Evolutionary conservation across 2,113 vertebrate genomes (phyloP).

Genomic region (Phoenicopterus ruber): DNA sequence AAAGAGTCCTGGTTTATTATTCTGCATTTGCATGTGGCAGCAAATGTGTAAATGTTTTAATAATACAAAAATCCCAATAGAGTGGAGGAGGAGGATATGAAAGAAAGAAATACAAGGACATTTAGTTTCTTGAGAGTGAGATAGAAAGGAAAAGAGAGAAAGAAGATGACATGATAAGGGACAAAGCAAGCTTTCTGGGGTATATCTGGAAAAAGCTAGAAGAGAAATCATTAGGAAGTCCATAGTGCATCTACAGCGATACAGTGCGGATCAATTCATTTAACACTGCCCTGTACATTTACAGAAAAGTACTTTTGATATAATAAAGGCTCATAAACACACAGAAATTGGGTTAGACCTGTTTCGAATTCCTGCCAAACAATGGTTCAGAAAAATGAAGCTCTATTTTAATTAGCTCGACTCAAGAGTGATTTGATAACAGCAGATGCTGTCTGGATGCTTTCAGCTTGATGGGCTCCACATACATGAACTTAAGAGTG

Average conservation of each 20-base stretch:
- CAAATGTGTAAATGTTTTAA: slow-evolving; percentile 58
- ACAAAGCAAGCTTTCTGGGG: slow-evolving; percentile 60
- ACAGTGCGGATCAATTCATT: slow-evolving; percentile 97
- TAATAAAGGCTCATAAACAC: slow-evolving; percentile 98
- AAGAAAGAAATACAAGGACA: slow-evolving; percentile 52
- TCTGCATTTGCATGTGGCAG: slow-evolving; percentile 51
- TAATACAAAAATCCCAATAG: slow-evolving; percentile 62
- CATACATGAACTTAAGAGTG: slow-evolving; percentile 83
- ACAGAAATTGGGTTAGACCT: slow-evolving; percentile 93
- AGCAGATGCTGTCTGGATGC: slow-evolving; percentile 85
- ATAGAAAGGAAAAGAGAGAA: slow-evolving; percentile 22
- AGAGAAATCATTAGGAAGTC: slow-evolving; percentile 87
- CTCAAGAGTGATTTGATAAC: slow-evolving; percentile 90
- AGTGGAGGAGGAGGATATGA: slow-evolving; percentile 30
- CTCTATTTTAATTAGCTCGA: slow-evolving; percentile 98
- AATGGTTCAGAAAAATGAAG: slow-evolving; percentile 94
- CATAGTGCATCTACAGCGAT: slow-evolving; percentile 77
- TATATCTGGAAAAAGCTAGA: slow-evolving; percentile 66
- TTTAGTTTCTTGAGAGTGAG: slow-evolving; percentile 47
- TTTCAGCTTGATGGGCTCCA: slow-evolving; percentile 85
- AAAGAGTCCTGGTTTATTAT: slow-evolving; percentile 31
- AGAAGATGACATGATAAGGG: slow-evolving; percentile 32
- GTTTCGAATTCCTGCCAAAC: slow-evolving; percentile 96
- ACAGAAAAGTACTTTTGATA: slow-evolving; percentile 96
- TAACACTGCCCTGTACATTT: slow-evolving; percentile 96